Evolutionary conservation across 2,888 invertebrate genomes (phyloP), one percentile per base, ranked within the genome.

Genomic region (Trichacis sp.): DNA sequence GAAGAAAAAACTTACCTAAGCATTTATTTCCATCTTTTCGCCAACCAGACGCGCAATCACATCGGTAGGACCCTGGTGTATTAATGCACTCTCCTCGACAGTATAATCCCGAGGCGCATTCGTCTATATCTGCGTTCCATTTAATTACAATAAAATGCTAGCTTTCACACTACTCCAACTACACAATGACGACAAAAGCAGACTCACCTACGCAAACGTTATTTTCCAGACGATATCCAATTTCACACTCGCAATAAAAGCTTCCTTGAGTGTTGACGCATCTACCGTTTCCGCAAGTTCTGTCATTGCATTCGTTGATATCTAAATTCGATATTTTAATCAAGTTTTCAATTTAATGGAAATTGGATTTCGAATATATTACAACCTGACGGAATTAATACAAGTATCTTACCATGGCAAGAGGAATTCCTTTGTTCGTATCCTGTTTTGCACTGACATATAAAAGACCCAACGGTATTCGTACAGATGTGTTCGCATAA

Each of bases 401-500:
- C 50, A 57, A 33, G 14, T 19, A 19, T 68, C 77, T 71, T 52
- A 80, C 80, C 81, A 5, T 68, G 45, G 38, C 80, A 80, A 1
- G 70, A 64, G 2, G 68, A 69, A 45, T 78, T 74, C 42, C 6
- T 64, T 60, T 76, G 76, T 60, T 58, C 62, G 53, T 70, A 82
- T 18, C 81, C 82, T 1, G 71, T 58, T 3, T 55, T 72, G 57
- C 84, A 83, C 9, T 30, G 74, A 68, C 87, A 87, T 48, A 82
- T 81, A 67, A 82, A 85, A 40, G 85, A 83, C 1, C 86, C 87
- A 38, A 84, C 77, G 0, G 84, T 83, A 62, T 86, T 87, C 60
- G 85, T 75, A 71, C 87, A 87, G 57, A 77, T 69, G 53, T 86
- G 85, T n/a, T 85, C 82, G 64, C 87, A 87, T 1, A 80, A 82